Evolutionary conservation across 2,113 vertebrate genomes (phyloP), one percentile per base, ranked within the genome.

Genomic region (Gymnorhina tibicen): DNA sequence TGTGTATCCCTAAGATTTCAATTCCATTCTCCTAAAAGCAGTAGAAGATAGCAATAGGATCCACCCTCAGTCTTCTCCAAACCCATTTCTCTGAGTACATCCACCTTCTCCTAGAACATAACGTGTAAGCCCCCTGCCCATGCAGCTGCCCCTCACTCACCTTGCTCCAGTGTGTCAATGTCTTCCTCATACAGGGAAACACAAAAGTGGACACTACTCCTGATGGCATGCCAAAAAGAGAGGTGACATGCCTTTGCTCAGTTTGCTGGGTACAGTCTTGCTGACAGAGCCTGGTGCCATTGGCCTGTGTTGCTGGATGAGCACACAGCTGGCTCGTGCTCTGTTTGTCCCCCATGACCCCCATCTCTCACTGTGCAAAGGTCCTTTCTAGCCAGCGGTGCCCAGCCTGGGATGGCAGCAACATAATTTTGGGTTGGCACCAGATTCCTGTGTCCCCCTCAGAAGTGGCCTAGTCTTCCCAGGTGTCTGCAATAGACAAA

Each of bases 281-380:
- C 60, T 78, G 62, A 17, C 21, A n/a, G 17, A 66, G 56, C 11
- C 16, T 0, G 0, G 11, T 6, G 66, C 13, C 55, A 2, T 1
- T 49, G 15, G 20, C 50, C 32, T 17, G 18, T 47, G 41, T 7
- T 42, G n/a, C 41, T 66, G 35, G n/a, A 27, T 18, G 10, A 66
- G 41, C 52, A 53, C 16, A 3, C 1, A 2, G 14, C 39, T 3
- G 1, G 5, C 10, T 60, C 26, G 0, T 2, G 1, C 27, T 21
- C 24, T 60, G 2, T 22, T 62, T 66, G 16, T 15, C 8, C 37
- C 18, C 33, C 67, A 49, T 32, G 13, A 28, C 6, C 10, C 20
- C 8, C 14, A 28, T 26, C 9, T 67, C 42, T 24, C 32, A 10
- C 0, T 39, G 16, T 41, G 8, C 35, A 46, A 46, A 76, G 20